phyloP scores from a whole-genome alignment of 2,888 invertebrate genomes.

The Diaprepes abbreviatus region DNA sequence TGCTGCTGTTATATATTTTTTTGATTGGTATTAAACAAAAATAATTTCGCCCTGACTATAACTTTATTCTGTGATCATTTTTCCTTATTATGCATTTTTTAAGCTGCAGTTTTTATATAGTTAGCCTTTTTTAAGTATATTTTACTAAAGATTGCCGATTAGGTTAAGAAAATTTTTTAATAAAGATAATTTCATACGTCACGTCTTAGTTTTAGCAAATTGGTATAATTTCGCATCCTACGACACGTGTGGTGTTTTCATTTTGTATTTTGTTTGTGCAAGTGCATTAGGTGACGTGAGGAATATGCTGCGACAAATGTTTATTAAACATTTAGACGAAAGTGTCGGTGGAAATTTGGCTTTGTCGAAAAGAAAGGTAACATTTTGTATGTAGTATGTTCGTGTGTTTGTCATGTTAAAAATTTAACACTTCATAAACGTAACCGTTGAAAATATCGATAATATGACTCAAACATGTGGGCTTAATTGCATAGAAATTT shows the following conservation, averaged over 20 bases:
- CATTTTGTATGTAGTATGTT: too few relatives aligned
- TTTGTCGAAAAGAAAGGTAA: constrained; percentile 50
- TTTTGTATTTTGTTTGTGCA: not conserved
- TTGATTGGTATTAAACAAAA: too few relatives aligned
- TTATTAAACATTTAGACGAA: constrained; percentile 58
- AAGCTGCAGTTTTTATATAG: constrained; percentile 24
- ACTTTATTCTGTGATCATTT: constrained; percentile 9
- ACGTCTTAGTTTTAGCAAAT: constrained; percentile 14
- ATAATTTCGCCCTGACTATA: constrained; percentile 18
- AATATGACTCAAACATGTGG: too few relatives aligned
- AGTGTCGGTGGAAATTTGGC: constrained; percentile 53
- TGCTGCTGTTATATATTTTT: too few relatives aligned
- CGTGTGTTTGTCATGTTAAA: too few relatives aligned
- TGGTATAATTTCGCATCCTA: constrained; percentile 22
- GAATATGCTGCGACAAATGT: constrained; percentile 57
- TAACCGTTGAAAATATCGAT: too few relatives aligned
- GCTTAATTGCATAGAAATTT: too few relatives aligned
- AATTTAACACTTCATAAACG: too few relatives aligned
- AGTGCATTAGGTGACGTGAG: not conserved
- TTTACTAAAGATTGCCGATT: constrained; percentile 1
- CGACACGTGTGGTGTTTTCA: constrained; percentile 5
- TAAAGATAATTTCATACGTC: constrained; percentile 28
- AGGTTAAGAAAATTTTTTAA: constrained; percentile 18
- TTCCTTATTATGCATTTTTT: constrained; percentile 38
- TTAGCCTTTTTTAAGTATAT: constrained; percentile 6